Conservation (phyloP, 2,113 vertebrate genomes). For the Tringa solitaria region DNA sequence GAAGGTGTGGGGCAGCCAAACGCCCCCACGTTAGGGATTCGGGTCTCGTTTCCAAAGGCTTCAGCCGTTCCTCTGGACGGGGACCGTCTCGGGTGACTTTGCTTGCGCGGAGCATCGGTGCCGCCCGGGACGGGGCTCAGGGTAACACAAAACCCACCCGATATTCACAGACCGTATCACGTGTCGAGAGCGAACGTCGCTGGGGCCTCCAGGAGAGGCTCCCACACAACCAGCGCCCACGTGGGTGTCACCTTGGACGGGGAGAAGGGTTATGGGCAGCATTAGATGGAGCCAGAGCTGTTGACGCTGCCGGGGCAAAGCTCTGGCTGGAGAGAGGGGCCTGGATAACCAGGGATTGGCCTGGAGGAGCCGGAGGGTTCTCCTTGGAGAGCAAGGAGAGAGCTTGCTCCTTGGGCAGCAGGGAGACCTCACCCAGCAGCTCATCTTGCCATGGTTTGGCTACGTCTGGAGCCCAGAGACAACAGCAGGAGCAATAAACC, state of each 20-base stretch:
- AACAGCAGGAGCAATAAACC: neutral
- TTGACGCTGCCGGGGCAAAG: neutral
- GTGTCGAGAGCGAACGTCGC: neutral
- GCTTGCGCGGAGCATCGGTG: fast-evolving
- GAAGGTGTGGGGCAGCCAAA: neutral
- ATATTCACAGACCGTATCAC: neutral
- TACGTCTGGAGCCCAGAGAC: conserved; percentile 36
- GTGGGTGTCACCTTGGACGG: neutral
- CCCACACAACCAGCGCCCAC: neutral
- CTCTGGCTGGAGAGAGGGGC: neutral
- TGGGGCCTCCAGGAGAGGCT: neutral
- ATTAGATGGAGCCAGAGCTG: fast-evolving
- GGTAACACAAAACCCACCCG: neutral
- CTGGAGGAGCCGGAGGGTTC: too few species aligned
- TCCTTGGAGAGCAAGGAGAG: neutral
- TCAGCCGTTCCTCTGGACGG: neutral
- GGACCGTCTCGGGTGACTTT: neutral
- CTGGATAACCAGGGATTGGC: neutral
- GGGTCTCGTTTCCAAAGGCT: neutral
- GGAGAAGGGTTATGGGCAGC: neutral
- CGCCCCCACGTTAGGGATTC: fast-evolving
- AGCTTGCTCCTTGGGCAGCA: neutral
- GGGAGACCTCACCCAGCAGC: neutral
- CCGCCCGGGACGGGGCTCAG: neutral
- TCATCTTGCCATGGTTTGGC: neutral